Conservation (phyloP, 2,113 vertebrate genomes). For the Oriolus oriolus region DNA sequence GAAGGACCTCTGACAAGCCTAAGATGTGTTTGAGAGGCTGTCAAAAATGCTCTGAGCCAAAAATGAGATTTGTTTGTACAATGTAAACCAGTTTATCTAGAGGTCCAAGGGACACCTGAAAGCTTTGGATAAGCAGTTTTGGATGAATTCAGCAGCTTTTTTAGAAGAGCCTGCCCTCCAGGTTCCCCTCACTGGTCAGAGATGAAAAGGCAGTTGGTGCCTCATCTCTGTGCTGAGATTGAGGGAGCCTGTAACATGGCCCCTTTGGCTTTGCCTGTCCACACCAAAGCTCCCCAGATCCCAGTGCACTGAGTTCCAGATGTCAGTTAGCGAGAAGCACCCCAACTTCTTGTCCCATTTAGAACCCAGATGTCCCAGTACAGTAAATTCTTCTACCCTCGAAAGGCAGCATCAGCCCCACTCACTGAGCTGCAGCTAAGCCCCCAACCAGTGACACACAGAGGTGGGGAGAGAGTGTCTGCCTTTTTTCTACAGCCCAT, state of each 20-base stretch:
- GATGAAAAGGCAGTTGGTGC: neutral
- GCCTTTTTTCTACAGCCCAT: neutral
- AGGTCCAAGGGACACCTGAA: slow-evolving; percentile 52
- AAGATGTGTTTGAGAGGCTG: slow-evolving; percentile 52
- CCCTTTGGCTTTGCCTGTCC: neutral
- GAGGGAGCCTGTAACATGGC: neutral
- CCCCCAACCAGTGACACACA: fast-evolving
- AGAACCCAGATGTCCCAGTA: neutral
- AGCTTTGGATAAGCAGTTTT: slow-evolving; percentile 52
- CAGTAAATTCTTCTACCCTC: neutral
- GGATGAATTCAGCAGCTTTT: neutral
- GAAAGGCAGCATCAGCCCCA: neutral
- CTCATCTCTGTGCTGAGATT: neutral
- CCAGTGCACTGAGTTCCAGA: neutral
- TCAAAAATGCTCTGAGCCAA: slow-evolving; percentile 59
- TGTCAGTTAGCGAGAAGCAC: neutral
- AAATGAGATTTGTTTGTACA: slow-evolving; percentile 56
- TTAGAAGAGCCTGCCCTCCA: neutral
- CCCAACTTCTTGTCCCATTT: neutral
- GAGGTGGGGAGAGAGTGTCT: neutral
- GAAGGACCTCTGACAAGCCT: slow-evolving; percentile 58
- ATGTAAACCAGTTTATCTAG: slow-evolving; percentile 54
- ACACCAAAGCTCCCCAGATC: neutral
- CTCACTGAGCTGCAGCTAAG: neutral
- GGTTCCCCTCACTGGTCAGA: neutral